These are phyloP conservation scores for Tor tambroides DNA, from an alignment of 2,113 vertebrate genomes.

Conservation along the genomic window DNA sequence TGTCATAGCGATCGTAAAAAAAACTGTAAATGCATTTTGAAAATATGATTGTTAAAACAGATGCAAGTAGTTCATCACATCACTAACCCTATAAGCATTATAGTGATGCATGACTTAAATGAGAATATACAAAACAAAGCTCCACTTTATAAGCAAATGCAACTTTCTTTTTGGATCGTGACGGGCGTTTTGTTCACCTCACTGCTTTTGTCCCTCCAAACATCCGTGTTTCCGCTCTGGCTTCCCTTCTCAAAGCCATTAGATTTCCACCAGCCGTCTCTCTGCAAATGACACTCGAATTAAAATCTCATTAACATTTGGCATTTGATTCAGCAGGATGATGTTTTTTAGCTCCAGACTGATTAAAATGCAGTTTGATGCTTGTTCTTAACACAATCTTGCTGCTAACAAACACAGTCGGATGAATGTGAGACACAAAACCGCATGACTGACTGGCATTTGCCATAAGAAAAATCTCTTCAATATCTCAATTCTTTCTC, in stretches of 20 bases:
- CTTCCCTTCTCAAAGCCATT: neutral
- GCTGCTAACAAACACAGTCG: neutral
- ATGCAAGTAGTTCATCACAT: too few species aligned
- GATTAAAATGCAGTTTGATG: conserved; percentile 9
- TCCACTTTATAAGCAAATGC: neutral
- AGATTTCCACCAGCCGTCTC: neutral
- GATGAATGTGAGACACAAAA: neutral
- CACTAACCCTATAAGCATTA: too few species aligned
- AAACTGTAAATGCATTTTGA: too few species aligned
- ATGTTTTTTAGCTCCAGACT: neutral
- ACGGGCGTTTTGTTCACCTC: neutral
- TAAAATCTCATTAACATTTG: conserved; percentile 40
- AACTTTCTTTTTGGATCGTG: neutral
- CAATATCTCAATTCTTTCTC: neutral
- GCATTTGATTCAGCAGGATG: neutral
- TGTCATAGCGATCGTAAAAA: too few species aligned
- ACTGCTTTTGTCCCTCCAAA: neutral
- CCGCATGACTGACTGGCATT: neutral
- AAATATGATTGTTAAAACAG: too few species aligned
- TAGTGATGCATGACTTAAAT: neutral
- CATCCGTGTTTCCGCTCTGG: neutral
- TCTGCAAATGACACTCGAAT: conserved; percentile 2
- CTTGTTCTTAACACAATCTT: neutral
- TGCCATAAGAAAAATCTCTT: neutral
- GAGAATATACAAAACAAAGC: neutral